Conservation (phyloP, 2,113 vertebrate genomes). For the Phrynocephalus versicolor region DNA sequence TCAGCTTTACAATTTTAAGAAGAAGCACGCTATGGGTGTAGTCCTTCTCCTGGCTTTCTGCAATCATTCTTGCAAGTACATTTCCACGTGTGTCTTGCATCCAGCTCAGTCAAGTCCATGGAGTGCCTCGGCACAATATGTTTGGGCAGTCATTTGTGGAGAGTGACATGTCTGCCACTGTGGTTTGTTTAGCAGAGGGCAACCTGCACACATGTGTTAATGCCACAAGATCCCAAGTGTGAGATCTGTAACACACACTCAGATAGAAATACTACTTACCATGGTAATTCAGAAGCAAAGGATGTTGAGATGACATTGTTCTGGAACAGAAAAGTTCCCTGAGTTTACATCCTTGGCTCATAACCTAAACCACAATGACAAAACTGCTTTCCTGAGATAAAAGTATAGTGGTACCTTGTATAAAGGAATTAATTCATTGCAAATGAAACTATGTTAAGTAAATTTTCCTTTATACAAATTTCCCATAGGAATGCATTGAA, state of each 20-base stretch:
- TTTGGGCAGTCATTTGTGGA: not conserved
- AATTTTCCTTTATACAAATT: no score
- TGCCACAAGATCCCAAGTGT: not conserved
- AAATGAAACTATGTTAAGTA: no score
- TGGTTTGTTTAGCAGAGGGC: not conserved
- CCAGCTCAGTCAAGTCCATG: not conserved
- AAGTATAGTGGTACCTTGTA: no score
- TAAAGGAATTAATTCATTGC: no score
- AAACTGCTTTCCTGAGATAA: no score
- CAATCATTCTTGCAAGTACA: not conserved
- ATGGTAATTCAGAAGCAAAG: not conserved
- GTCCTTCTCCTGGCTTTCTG: not conserved
- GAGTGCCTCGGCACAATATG: not conserved
- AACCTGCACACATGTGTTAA: not conserved
- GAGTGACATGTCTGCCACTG: no score
- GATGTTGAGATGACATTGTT: not conserved
- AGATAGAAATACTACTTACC: not conserved
- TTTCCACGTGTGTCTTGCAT: not conserved
- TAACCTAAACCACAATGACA: not conserved
- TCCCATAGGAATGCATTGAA: no score
- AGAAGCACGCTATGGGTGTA: not conserved
- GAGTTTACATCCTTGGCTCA: not conserved
- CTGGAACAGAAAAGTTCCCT: not conserved
- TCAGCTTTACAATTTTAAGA: conserved; percentile 14
- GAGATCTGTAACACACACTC: not conserved